phyloP scores from a whole-genome alignment of 2,888 invertebrate genomes.

The Drosophila fulvimacula region DNA sequence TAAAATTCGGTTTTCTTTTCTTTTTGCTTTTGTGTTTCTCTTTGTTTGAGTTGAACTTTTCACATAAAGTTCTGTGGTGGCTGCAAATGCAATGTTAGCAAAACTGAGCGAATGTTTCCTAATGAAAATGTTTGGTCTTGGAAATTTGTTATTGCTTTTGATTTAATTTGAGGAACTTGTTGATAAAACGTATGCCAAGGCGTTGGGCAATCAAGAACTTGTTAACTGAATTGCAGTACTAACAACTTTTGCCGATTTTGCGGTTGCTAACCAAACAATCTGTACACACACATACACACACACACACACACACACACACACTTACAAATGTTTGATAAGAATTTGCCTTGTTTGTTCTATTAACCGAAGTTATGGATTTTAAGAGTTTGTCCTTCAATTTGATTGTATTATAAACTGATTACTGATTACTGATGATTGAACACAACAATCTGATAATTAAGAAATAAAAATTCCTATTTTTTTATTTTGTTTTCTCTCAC shows the following conservation, averaged over 20 bases:
- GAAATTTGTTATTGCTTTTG: constrained; percentile 44
- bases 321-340: constrained; percentile 13
- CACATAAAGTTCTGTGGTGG: constrained; percentile 69
- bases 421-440: constrained; percentile 29
- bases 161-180: constrained; percentile 54
- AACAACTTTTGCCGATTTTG: constrained; percentile 55
- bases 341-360: constrained; percentile 41
- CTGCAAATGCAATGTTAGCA: constrained; percentile 49
- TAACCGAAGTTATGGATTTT: constrained; percentile 34
- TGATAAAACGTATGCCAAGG: constrained; percentile 54
- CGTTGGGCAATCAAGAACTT: constrained; percentile 61
- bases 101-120: constrained; percentile 62
- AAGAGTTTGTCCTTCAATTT: constrained; percentile 45
- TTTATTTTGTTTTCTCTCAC: constrained; percentile 73
- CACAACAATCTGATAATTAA: constrained; percentile 41
- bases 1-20: constrained; percentile 9
- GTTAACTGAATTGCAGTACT: constrained; percentile 62
- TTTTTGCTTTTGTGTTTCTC: constrained; percentile 9
- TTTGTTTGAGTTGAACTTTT: constrained; percentile 59
- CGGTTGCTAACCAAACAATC: constrained; percentile 61
- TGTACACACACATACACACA: not conserved
- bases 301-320: not conserved
- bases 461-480: constrained; percentile 40
- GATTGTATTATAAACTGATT: constrained; percentile 14
- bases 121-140: constrained; percentile 71